phyloP scores from a whole-genome alignment of 2,888 invertebrate species.

The Platerodrilus igneus region DNA sequence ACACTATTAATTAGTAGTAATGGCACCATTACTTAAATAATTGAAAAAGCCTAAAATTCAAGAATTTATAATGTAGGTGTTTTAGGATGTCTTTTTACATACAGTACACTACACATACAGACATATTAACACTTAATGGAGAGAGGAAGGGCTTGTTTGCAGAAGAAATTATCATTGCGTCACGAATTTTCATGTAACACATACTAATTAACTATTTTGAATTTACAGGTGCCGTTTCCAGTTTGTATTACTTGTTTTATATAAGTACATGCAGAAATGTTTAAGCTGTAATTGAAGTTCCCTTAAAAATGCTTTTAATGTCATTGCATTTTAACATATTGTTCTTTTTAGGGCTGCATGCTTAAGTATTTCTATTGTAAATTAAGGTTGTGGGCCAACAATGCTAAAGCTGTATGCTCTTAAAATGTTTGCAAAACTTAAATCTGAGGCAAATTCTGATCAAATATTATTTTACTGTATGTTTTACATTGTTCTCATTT shows the following conservation, averaged over 20 bases:
- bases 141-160: constrained; percentile 38
- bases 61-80: constrained; percentile 4
- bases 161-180: constrained; percentile 40
- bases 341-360: constrained; percentile 29
- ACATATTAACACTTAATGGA: constrained; percentile 11
- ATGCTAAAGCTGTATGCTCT: constrained; percentile 23
- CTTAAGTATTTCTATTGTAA: constrained; percentile 18
- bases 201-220: constrained; percentile 23
- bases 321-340: constrained; percentile 20
- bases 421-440: constrained; percentile 17
- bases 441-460: constrained; percentile 18
- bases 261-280: constrained; percentile 20
- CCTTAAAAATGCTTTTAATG: constrained; percentile 28
- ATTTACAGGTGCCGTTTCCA: constrained; percentile 36
- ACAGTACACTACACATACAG: constrained; percentile 20
- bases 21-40: constrained; percentile 5
- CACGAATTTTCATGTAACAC: constrained; percentile 34
- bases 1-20: constrained; percentile 12
- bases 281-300: constrained; percentile 44
- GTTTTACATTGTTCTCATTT: too few species aligned
- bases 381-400: constrained; percentile 31
- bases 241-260: constrained; percentile 14
- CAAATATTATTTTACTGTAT: too few species aligned
- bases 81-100: constrained; percentile 6
- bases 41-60: constrained; percentile 4